These are phyloP conservation scores for Caenorhabditis imperialis DNA, from an alignment of 2,888 invertebrate genomes.

Conservation along the genomic window DNA sequence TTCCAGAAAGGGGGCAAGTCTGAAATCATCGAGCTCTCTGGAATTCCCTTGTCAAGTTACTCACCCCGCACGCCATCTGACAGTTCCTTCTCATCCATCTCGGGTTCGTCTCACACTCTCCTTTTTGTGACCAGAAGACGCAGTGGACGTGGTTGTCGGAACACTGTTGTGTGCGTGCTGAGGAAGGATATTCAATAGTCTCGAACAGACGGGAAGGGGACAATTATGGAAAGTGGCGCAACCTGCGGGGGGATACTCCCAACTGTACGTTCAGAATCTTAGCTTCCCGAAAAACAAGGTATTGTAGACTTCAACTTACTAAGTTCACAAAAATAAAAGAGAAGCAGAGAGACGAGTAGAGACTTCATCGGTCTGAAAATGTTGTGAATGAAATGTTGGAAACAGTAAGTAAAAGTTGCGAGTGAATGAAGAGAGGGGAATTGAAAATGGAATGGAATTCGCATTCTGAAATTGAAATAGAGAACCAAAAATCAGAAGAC, in stretches of 20 bases:
- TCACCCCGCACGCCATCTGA: constrained; percentile 59
- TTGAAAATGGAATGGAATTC: no score
- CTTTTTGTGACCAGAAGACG: constrained; percentile 65
- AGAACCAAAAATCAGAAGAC: no score
- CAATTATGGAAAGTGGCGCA: constrained; percentile 9
- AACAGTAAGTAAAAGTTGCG: background rate
- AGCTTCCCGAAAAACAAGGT: background rate
- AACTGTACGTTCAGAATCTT: background rate
- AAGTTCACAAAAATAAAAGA: constrained; percentile 21
- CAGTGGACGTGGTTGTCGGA: constrained; percentile 62
- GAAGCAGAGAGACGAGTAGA: constrained; percentile 30
- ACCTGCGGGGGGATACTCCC: background rate
- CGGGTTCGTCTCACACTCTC: constrained; percentile 72
- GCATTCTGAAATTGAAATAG: no score
- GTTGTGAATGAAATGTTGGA: background rate
- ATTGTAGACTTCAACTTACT: constrained; percentile 18
- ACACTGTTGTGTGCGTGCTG: constrained; percentile 47
- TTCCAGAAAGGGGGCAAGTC: no score
- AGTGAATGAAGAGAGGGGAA: background rate
- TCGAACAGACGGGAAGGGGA: constrained; percentile 20
- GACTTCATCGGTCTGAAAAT: constrained; percentile 44
- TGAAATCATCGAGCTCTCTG: no score
- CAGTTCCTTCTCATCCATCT: constrained; percentile 72
- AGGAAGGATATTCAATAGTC: constrained; percentile 21
- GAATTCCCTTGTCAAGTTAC: no score